A percentile compares a stretch with the other conserved stretches of the same genome.
phyloP scores from a whole-genome alignment of 2,888 invertebrate species.

The Acleris laterana region DNA sequence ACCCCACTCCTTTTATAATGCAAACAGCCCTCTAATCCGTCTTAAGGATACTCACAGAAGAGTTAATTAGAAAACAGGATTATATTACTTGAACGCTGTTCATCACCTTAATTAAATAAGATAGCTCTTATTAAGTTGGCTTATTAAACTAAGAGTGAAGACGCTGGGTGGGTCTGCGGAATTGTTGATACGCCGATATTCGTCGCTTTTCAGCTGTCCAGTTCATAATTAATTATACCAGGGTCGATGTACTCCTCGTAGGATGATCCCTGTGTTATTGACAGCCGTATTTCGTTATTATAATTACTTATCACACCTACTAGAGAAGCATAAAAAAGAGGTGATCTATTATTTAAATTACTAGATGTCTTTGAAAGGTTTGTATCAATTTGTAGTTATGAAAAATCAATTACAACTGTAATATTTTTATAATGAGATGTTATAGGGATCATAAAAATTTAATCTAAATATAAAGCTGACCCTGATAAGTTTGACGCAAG shows the following conservation, averaged over 20 bases:
- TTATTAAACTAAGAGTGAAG: slow-evolving; percentile 58
- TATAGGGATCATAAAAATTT: too few species aligned
- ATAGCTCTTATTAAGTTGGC: slow-evolving; percentile 62
- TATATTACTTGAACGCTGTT: slow-evolving; percentile 62
- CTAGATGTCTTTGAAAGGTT: too few species aligned
- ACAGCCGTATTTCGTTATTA: too few species aligned
- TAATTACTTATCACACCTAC: too few species aligned
- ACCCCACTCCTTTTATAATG: slow-evolving; percentile 14
- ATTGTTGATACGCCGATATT: slow-evolving; percentile 50
- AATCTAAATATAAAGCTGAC: too few species aligned
- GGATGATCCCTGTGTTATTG: too few species aligned
- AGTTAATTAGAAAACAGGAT: slow-evolving; percentile 68
- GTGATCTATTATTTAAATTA: too few species aligned
- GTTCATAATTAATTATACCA: slow-evolving; percentile 28
- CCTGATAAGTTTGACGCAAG: too few species aligned
- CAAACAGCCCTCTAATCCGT: slow-evolving; percentile 42
- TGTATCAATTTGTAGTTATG: too few species aligned
- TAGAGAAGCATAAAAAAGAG: too few species aligned
- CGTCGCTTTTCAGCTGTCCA: slow-evolving; percentile 49
- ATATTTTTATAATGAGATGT: too few species aligned
- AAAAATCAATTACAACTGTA: too few species aligned
- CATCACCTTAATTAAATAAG: slow-evolving; percentile 76
- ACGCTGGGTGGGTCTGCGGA: slow-evolving; percentile 44
- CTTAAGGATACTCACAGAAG: slow-evolving; percentile 48
- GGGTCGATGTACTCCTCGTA: not conserved